phyloP scores from a whole-genome alignment of 2,888 invertebrate genomes.

The Euplexia lucipara region DNA sequence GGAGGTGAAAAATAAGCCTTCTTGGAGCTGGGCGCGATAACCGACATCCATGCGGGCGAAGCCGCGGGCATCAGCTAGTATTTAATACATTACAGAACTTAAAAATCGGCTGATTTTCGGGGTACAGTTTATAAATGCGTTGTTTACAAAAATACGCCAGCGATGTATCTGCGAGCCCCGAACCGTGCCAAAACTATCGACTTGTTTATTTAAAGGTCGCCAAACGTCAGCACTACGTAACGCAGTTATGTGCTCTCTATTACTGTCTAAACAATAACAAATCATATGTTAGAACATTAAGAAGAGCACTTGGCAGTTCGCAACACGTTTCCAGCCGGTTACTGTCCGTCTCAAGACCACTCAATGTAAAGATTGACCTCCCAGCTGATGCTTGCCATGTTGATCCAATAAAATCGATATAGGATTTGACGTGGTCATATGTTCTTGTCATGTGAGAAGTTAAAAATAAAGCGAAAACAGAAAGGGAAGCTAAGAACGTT shows the following conservation, averaged over 20 bases:
- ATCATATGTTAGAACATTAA: slow-evolving; percentile 1
- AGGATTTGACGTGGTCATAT: not conserved
- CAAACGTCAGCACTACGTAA: slow-evolving; percentile 44
- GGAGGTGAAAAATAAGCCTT: no score
- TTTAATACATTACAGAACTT: not conserved
- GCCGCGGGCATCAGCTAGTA: no score
- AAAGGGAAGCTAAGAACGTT: slow-evolving; percentile 1
- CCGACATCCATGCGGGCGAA: no score
- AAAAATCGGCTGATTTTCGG: slow-evolving; percentile 24
- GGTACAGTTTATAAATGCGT: slow-evolving; percentile 35
- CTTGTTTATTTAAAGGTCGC: slow-evolving; percentile 48
- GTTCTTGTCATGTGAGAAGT: no score
- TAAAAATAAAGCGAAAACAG: no score
- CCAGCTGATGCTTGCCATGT: not conserved
- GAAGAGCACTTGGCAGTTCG: not conserved
- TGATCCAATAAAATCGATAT: not conserved
- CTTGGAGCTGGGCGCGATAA: no score
- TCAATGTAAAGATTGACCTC: not conserved
- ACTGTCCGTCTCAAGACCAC: not conserved
- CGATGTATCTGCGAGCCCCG: slow-evolving; percentile 31
- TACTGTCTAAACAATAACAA: slow-evolving; percentile 19
- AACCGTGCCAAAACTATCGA: slow-evolving; percentile 52
- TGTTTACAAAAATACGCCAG: slow-evolving; percentile 61
- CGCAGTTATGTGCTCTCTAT: slow-evolving; percentile 14
- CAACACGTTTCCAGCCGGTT: no score